Conservation (phyloP, 2,888 invertebrate genomes). For the Apamea epomidion region DNA sequence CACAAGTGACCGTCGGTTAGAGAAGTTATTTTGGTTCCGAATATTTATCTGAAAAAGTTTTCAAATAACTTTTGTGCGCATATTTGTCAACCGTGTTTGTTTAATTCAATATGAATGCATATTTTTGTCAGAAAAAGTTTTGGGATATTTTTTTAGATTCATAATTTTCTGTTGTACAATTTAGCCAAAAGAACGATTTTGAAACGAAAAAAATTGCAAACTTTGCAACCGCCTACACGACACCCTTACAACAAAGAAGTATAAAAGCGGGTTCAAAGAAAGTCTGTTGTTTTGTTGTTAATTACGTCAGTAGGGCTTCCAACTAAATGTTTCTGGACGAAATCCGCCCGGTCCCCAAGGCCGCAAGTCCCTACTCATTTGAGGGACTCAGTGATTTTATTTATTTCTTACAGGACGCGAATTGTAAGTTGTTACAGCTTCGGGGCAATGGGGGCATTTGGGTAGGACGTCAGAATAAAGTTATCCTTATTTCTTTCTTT, state of each 20-base stretch:
- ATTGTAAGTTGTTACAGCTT: constrained; percentile 16
- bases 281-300: constrained; percentile 54
- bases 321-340: constrained; percentile 23
- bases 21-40: neutral
- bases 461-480: neutral
- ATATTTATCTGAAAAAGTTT: constrained; percentile 1
- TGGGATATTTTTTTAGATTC: neutral
- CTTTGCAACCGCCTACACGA: neutral
- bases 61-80: neutral
- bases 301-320: constrained; percentile 35
- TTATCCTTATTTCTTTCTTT: neutral
- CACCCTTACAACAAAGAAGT: constrained; percentile 41
- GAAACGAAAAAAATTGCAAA: neutral
- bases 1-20: neutral
- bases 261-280: constrained; percentile 39
- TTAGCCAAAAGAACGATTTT: neutral
- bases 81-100: neutral
- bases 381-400: constrained; percentile 22
- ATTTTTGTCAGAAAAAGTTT: neutral
- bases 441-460: neutral
- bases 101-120: neutral
- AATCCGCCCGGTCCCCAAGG: neutral
- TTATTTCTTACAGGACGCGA: constrained; percentile 7
- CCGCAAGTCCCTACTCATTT: neutral
- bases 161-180: neutral